These are phyloP conservation scores for Standfussiana lucernea DNA, from an alignment of 2,888 invertebrate genomes.

Conservation along the genomic window DNA sequence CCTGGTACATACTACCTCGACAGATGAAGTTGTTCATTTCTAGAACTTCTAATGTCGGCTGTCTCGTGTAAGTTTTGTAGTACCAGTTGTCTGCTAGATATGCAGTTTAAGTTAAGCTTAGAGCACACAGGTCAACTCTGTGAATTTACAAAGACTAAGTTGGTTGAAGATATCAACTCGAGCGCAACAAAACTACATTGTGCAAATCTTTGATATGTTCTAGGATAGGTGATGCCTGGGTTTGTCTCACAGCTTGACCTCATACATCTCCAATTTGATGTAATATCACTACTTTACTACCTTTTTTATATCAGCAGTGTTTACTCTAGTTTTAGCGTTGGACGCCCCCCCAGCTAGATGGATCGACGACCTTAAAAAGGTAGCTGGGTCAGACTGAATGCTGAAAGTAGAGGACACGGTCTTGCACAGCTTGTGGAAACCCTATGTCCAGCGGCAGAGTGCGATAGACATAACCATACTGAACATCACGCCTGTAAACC, in stretches of 20 bases:
- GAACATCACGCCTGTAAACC: no score
- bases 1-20: neutral
- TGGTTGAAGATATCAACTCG: conserved; percentile 7
- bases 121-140: neutral
- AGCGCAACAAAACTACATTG: conserved; percentile 8
- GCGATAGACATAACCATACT: neutral
- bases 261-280: neutral
- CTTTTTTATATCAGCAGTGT: neutral
- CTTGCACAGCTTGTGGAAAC: neutral
- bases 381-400: neutral
- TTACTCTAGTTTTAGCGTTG: neutral
- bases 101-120: conserved; percentile 11
- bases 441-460: neutral
- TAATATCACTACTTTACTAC: neutral
- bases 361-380: neutral
- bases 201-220: conserved; percentile 7
- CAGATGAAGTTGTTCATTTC: neutral
- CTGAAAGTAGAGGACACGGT: neutral
- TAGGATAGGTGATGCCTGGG: neutral
- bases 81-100: neutral
- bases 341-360: neutral
- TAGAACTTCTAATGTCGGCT: neutral
- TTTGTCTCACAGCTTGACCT: neutral
- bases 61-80: neutral
- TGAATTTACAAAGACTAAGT: conserved; percentile 28